phyloP scores from a whole-genome alignment of 2,888 invertebrate species.

The Catocala sponsa region DNA sequence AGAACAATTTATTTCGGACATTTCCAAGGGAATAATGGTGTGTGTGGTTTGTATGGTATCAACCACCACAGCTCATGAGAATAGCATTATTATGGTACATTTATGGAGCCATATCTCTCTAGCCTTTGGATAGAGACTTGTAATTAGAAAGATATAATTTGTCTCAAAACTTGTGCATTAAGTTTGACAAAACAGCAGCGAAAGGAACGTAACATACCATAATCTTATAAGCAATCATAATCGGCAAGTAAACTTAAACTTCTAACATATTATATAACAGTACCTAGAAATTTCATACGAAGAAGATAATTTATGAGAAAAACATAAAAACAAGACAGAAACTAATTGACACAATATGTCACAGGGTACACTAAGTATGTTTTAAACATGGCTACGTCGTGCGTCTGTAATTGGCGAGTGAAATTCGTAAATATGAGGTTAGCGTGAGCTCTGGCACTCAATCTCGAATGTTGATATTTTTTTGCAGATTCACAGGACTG shows the following conservation, averaged over 20 bases:
- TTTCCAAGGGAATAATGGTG: no score
- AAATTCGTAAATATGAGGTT: conserved; percentile 45
- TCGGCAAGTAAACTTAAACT: no score
- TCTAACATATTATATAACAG: conserved; percentile 6
- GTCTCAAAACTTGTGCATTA: no score
- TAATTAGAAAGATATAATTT: no score
- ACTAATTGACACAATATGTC: conserved; percentile 26
- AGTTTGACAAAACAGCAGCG: no score
- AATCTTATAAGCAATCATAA: no score
- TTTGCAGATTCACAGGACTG: conserved; percentile 12
- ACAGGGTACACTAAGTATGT: conserved; percentile 25
- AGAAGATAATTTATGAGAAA: conserved; percentile 17
- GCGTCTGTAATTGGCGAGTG: conserved; percentile 40
- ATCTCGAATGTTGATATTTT: conserved; percentile 34
- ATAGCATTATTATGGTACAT: no score
- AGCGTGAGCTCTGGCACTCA: conserved; percentile 39
- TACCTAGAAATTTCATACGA: conserved; percentile 3
- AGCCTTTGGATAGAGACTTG: no score
- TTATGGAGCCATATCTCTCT: no score
- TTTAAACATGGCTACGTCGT: conserved; percentile 18
- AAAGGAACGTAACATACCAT: neutral
- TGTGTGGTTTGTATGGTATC: no score
- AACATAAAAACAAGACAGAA: conserved; percentile 21
- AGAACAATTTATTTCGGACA: no score
- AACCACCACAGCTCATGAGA: no score